Base-by-base conservation (phyloP, 2,888 invertebrate species). In the Coenonympha glycerion region DNA sequence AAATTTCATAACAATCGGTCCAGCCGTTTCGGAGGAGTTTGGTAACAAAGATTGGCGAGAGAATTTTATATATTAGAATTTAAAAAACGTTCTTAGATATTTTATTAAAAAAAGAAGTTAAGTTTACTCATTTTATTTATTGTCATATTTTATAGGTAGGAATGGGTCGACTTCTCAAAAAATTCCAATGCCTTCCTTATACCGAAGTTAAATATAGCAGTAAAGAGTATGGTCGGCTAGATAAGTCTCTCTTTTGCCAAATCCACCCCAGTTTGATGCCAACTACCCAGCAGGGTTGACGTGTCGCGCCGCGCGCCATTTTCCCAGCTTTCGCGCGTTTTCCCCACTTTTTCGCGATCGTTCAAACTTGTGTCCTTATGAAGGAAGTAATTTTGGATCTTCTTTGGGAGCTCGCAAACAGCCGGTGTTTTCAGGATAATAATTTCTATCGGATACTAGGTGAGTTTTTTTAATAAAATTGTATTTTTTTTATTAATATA, bases 381-480 rank as follows among this genome's bases (percentile, higher is more conserved):
- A 83, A 79, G 82, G 70, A 76, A 73, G 71, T 68, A 70, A 76
- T 63, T 61, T 64, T 71, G 57, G 65, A 68, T 66, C 68, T 65
- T 58, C 67, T 68, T 62, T 72, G 74, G 73, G 71, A 69, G 61
- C 66, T 71, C 54, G 60, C 65, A 53, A 67, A 61, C 55, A 69
- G 64, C 64, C 71, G 69, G 66, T 75, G 74, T 69, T 73, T 63
- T 61, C 68, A 71, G 68, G 81, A 84, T 67, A 79, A 76, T 73
- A 82, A 82, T 75, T 83, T 83, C 69, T 83, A 78, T 72, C 77
- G 69, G 68, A 81, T 83, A 81, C 63, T 69, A 66, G 71, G 79
- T 80, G 57, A 73, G 53, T 52, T 37, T 49, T n/a, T 13, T 39
- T 30, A 24, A 24, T 41, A n/a, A n/a, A n/a, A n/a, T n/a, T n/a